These are phyloP conservation scores for Pipistrellus nathusii DNA, from an alignment of 2,797 vertebrate species.

Conservation along the genomic window DNA sequence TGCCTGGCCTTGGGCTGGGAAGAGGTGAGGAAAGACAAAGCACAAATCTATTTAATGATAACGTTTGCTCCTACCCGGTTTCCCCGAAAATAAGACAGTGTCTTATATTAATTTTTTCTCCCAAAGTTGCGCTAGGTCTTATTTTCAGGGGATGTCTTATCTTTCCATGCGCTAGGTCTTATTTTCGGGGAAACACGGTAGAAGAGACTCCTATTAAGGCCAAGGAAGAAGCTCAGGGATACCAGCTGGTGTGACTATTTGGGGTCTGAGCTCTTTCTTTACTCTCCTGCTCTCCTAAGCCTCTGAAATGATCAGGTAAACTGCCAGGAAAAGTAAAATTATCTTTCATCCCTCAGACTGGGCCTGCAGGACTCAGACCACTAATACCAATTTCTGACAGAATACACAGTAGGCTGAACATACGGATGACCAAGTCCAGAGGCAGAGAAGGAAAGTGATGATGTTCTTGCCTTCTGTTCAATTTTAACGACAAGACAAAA, in stretches of 20 bases:
- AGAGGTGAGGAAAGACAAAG: neutral
- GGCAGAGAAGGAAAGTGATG: neutral
- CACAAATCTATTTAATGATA: neutral
- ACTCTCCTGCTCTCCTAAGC: neutral
- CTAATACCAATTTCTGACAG: neutral
- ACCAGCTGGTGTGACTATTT: neutral
- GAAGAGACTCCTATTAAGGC: neutral
- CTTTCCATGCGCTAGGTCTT: no score
- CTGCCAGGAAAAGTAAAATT: neutral
- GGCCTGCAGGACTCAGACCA: neutral
- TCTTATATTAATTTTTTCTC: no score
- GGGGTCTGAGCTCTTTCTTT: neutral
- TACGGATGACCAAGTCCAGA: neutral
- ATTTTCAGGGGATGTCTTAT: no score
- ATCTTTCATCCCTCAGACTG: neutral
- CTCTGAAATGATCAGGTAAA: conserved; percentile 9
- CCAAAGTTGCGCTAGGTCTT: no score
- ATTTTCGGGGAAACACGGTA: no score
- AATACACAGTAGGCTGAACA: neutral
- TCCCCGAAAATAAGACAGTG: no score
- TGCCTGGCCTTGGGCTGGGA: neutral
- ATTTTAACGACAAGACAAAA: conserved; percentile 37
- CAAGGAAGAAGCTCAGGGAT: neutral
- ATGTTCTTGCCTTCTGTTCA: neutral
- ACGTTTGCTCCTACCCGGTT: neutral